Base-by-base conservation (phyloP, 2,113 vertebrate genomes). In the Pungitius pungitius region DNA sequence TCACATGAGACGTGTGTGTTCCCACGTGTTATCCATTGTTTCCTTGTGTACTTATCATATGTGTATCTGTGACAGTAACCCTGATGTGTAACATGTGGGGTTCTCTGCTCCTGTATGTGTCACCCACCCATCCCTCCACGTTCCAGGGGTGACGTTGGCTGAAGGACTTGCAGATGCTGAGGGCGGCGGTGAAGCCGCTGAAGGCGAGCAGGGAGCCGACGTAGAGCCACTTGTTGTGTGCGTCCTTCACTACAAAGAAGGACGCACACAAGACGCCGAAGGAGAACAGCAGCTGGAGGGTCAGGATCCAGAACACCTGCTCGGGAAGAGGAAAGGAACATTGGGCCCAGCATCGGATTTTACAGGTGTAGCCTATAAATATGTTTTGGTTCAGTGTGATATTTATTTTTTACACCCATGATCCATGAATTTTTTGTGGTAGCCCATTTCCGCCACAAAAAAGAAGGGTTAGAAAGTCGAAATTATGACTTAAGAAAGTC, bases 251-350 rank as follows among this genome's bases (percentile, higher is more conserved):
- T 0, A 12, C 45, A 43, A 90, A 92, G 85, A 94, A 94, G 65
- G 93, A 94, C 42, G 93, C 54, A 20, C 89, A 92, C 68, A 94
- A 93, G 14, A 93, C 78, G 0, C 78, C 82, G 83, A 93, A 94
- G 58, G 93, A 94, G 82, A 94, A 87, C 33, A 94, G 70, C 64
- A 94, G 82, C 92, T 93, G 92, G 20, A 94, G 43, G 0, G 88
- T 92, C 72, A 94, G 66, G 58, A 94, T 83, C 57, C 88, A 47
- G 73, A 94, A 94, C 69, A 94, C 93, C 94, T 94, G 83, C 40
- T 56, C 1, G 14, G 40, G 26, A 18, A 66, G 5, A 47, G 17
- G 3, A 22, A 7, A 9, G 1, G 13, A 54, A 24, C 33, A 18
- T 55, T 40, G 35, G 26, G 22, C 8, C 27, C n/a, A 69, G 5